phyloP scores from a whole-genome alignment of 2,888 invertebrate species.

The Gastracanthus pulcherrimus region DNA sequence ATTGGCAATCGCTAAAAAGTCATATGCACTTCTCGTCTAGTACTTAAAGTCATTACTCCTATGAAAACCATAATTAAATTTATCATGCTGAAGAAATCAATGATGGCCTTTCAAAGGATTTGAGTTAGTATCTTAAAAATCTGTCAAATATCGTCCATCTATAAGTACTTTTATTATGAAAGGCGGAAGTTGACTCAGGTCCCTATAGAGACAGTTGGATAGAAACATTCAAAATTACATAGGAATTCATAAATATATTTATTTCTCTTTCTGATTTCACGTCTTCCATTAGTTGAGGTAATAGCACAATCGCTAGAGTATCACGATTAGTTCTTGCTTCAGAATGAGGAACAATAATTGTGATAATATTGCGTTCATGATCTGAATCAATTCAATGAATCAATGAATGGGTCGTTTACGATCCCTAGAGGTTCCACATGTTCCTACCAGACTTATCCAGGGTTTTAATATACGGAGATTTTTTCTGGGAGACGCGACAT shows the following conservation, averaged over 20 bases:
- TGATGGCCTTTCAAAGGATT: not conserved
- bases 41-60: constrained; percentile 36
- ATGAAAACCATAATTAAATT: constrained; percentile 1
- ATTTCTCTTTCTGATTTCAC: not conserved
- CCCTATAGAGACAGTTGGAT: constrained; percentile 28
- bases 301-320: constrained; percentile 17
- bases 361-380: not conserved
- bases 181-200: constrained; percentile 48
- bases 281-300: constrained; percentile 22
- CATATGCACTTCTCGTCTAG: constrained; percentile 6
- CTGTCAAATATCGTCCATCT: constrained; percentile 30
- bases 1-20: constrained; percentile 20
- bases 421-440: constrained; percentile 11
- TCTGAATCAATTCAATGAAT: constrained; percentile 1
- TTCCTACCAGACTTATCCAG: constrained; percentile 39
- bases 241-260: constrained; percentile 30
- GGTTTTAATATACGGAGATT: constrained; percentile 3
- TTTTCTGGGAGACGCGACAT: constrained; percentile 8
- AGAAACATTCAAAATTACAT: constrained; percentile 44
- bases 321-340: constrained; percentile 39
- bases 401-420: not conserved
- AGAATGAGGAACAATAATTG: constrained; percentile 22
- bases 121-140: constrained; percentile 11
- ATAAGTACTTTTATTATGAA: constrained; percentile 46
- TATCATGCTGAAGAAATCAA: not conserved